phyloP scores from a whole-genome alignment of 2,113 vertebrate genomes.

The Labrus mixtus region DNA sequence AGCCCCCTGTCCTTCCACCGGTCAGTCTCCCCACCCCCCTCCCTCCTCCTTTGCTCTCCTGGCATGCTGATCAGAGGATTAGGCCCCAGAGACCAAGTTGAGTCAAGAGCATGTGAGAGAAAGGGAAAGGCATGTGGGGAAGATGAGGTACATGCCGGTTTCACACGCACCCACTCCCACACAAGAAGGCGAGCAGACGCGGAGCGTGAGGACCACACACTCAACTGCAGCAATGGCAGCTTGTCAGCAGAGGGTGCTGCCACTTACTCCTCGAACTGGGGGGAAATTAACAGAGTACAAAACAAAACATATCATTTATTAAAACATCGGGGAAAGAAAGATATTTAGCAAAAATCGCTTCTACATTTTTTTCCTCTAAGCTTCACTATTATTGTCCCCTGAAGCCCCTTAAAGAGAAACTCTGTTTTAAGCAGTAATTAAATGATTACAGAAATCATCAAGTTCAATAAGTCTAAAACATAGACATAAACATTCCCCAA shows the following conservation, averaged over 20 bases:
- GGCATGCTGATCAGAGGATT: slow-evolving; percentile 88
- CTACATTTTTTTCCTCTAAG: too few relatives aligned
- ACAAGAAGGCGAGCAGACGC: slow-evolving; percentile 35
- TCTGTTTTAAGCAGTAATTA: too few relatives aligned
- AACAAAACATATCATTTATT: background rate
- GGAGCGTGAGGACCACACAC: slow-evolving; percentile 31
- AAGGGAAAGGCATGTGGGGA: slow-evolving; percentile 66
- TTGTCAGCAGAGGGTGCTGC: slow-evolving; percentile 26
- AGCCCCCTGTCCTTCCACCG: slow-evolving; percentile 38
- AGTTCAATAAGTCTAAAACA: too few relatives aligned
- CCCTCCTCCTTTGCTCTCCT: slow-evolving; percentile 32
- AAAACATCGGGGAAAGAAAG: too few relatives aligned
- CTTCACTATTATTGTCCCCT: too few relatives aligned
- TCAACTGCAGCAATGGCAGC: slow-evolving; percentile 14
- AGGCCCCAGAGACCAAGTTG: slow-evolving; percentile 54
- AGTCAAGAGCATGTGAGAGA: slow-evolving; percentile 77
- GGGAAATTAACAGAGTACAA: background rate
- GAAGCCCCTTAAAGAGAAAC: too few relatives aligned
- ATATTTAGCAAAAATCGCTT: background rate
- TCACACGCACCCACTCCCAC: slow-evolving; percentile 54
- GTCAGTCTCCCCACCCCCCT: slow-evolving; percentile 10
- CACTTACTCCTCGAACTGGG: background rate
- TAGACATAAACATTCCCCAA: too few relatives aligned
- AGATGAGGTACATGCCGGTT: slow-evolving; percentile 55
- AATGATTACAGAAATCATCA: background rate